Conservation (phyloP, 2,888 invertebrate genomes). For the Drosophila quinaria region DNA sequence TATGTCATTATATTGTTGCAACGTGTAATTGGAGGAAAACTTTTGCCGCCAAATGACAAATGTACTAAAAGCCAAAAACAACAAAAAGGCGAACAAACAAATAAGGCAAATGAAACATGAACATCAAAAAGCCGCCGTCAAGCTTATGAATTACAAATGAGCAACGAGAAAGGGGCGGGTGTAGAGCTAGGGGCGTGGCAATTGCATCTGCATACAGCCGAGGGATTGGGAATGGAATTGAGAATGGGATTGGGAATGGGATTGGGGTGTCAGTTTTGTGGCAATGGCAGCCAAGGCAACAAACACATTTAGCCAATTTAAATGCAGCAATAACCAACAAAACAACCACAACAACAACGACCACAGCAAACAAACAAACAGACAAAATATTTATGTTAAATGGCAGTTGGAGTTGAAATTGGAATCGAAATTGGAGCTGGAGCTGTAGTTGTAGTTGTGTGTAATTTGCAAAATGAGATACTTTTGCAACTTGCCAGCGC, state of each 20-base stretch:
- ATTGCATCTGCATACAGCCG: slow-evolving; percentile 67
- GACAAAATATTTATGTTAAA: slow-evolving; percentile 76
- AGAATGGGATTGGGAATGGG: neutral
- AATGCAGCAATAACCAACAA: slow-evolving; percentile 60
- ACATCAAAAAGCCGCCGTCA: slow-evolving; percentile 74
- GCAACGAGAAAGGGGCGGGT: slow-evolving; percentile 41
- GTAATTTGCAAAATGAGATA: slow-evolving; percentile 79
- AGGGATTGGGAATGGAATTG: no score
- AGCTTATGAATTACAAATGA: slow-evolving; percentile 79
- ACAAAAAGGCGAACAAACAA: no score
- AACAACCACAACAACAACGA: slow-evolving; percentile 20
- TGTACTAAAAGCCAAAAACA: slow-evolving; percentile 31
- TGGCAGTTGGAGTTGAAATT: slow-evolving; percentile 68
- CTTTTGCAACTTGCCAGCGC: slow-evolving; percentile 71
- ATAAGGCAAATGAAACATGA: slow-evolving; percentile 18
- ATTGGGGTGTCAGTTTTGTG: slow-evolving; percentile 28
- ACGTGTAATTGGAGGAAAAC: slow-evolving; percentile 80
- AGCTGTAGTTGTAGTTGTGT: slow-evolving; percentile 36
- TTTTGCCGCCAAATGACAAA: slow-evolving; percentile 80
- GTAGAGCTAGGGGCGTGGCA: slow-evolving; percentile 60
- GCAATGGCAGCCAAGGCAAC: slow-evolving; percentile 50
- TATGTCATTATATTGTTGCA: slow-evolving; percentile 81
- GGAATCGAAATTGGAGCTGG: slow-evolving; percentile 42
- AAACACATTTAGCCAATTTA: slow-evolving; percentile 73
- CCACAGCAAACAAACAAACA: slow-evolving; percentile 47